phyloP scores from a whole-genome alignment of 2,888 invertebrate genomes.

The Latheticus oryzae region DNA sequence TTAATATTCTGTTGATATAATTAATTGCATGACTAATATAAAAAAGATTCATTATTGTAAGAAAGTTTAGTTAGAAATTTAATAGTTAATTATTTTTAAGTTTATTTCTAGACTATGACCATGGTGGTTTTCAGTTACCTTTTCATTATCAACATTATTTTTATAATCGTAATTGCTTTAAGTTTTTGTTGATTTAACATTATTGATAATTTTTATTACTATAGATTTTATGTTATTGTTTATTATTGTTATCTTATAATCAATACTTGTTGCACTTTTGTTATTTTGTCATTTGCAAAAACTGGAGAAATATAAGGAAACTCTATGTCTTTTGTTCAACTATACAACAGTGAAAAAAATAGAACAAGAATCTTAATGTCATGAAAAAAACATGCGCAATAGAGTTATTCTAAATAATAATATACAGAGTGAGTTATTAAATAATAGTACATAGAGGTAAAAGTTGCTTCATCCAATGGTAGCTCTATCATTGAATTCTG shows the following conservation, averaged over 20 bases:
- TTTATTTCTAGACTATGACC: conserved; percentile 34
- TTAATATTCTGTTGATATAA: conserved; percentile 16
- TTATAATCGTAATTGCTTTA: background rate
- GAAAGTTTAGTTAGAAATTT: background rate
- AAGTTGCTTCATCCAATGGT: too few species aligned
- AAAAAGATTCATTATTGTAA: conserved; percentile 5
- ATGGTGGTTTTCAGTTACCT: conserved; percentile 46
- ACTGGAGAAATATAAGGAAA: too few species aligned
- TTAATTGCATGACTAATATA: conserved; percentile 12
- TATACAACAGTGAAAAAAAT: too few species aligned
- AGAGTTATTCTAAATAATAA: too few species aligned
- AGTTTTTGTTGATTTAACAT: background rate
- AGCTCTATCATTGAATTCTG: too few species aligned
- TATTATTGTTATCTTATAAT: conserved; percentile 1
- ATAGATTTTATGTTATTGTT: background rate
- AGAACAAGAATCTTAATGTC: too few species aligned
- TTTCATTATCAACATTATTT: conserved; percentile 20
- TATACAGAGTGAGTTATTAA: too few species aligned
- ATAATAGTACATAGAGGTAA: too few species aligned
- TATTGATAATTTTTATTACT: background rate
- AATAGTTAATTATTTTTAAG: conserved; percentile 7
- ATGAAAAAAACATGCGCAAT: too few species aligned
- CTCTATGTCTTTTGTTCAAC: too few species aligned
- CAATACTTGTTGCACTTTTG: conserved; percentile 5
- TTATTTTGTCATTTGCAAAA: too few species aligned